Evolutionary conservation across 1,140 invertebrate species (phyloP), one percentile per base, ranked within the genome.

Genomic region (Drosophila punjabiensis): DNA sequence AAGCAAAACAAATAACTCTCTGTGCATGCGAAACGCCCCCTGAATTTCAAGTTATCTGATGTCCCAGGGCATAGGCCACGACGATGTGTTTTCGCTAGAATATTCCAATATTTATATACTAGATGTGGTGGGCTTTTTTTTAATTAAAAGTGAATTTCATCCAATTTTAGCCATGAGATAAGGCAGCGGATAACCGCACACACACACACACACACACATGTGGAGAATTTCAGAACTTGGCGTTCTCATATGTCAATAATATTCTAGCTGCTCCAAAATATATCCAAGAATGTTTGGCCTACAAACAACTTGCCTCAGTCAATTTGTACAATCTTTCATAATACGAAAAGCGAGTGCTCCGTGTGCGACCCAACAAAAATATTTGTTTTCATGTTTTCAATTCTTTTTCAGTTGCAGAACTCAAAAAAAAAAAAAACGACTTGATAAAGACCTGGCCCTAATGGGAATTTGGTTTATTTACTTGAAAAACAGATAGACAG

Each of bases 161-260:
- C 77, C 67, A 76, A 77, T 89, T 87, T 70, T 77, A 79, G 69
- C 37, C 68, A 70, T 69, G 58, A 71, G 78, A 84, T 86, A 86
- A 85, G 61, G 28, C 45, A 32, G 24, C 48, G 47, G 18, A 39
- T 64, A 74, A 35, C 41, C 59, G 32, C 28, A 37, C 11, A 35
- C 14, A 28, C 48, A 50, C 28, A 52, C n/a, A 11, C 13, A 39
- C 28, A 28, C 33, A 47, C 13, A 52, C 39, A 67, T 53, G 32
- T 13, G 41, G 56, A 33, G 41, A 76, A 53, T 47, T 50, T 18
- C 24, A 9, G 32, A 66, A 50, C 60, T 75, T 76, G 48, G 60
- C 28, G 13, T 32, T 60, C 52, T 41, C 43, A 8, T 14, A 32
- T 73, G 48, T 73, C 66, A 50, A 66, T 45, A 50, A 50, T 48